Evolutionary conservation across 37 sponge, comb jelly and placozoan species (phyloP).

Genomic region (Axinella damicornis): DNA sequence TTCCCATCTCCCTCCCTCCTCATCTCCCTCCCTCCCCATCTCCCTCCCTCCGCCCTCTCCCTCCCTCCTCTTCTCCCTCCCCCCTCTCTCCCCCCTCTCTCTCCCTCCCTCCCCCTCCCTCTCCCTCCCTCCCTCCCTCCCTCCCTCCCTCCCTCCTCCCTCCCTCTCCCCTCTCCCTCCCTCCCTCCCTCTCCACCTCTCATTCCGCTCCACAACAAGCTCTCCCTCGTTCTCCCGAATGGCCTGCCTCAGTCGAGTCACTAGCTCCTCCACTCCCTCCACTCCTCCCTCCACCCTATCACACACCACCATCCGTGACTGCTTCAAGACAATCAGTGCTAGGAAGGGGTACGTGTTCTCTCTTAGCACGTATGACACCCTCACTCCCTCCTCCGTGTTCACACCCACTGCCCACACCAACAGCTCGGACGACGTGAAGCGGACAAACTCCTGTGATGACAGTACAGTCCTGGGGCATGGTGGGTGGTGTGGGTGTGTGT

Average conservation of each 20-base stretch:
- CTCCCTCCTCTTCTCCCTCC: too few species aligned
- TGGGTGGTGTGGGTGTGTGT: background rate
- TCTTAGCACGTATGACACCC: conserved; percentile 69
- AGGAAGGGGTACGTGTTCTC: conserved; percentile 86
- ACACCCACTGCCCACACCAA: conserved; percentile 63
- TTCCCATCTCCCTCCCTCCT: too few species aligned
- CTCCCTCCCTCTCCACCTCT: conserved; percentile 39
- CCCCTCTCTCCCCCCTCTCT: conserved; percentile 3
- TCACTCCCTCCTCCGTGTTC: conserved; percentile 66
- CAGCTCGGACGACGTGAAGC: conserved; percentile 1
- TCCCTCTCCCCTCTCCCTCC: conserved; percentile 5
- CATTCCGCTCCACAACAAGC: conserved; percentile 71
- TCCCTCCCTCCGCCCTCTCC: too few species aligned
- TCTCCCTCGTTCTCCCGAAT: conserved; percentile 66
- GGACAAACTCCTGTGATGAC: conserved; percentile 35
- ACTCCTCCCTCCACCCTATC: conserved; percentile 79
- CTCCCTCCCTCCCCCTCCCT: conserved; percentile 11
- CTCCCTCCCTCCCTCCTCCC: background rate
- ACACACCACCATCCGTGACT: conserved; percentile 73
- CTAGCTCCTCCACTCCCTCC: conserved; percentile 22
- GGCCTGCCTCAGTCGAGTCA: conserved; percentile 29
- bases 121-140: background rate
- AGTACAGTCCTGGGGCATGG: background rate
- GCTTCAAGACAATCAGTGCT: conserved; percentile 65
- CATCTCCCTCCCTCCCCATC: too few species aligned